Base-by-base conservation (phyloP, 2,113 vertebrate genomes). In the Pachypanchax playfairii region DNA sequence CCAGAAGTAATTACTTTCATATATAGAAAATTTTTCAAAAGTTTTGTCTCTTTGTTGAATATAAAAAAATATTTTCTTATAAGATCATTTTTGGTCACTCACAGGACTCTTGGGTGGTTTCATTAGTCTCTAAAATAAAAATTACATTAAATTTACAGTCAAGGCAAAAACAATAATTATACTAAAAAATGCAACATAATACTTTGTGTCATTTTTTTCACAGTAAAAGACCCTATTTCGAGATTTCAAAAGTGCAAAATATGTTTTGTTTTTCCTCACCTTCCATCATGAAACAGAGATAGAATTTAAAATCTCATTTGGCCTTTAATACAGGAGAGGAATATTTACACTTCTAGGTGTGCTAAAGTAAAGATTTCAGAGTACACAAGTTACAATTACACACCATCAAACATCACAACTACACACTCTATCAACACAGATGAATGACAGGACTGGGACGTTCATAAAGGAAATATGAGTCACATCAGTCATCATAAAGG, bases 351-450 rank as follows among this genome's bases (percentile, higher is more conserved):
- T 58, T 51, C 7, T 28, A 42, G 56, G 54, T 65, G 68, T 28
- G 50, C 54, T 78, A 9, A 42, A 75, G 58, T 44, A 48, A n/a
- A 64, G 43, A 70, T 65, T 70, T 64, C 29, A 38, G 22, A 66
- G 15, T 14, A n/a, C n/a, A n/a, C n/a, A n/a, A n/a, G n/a, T n/a
- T n/a, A n/a, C n/a, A n/a, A n/a, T n/a, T 48, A 73, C 51, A 50
- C 79, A 17, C 17, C 61, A 84, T 78, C 70, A 75, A 64, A 69
- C 75, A 61, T 6, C 43, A 29, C 60, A 70, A 77, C 75, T 77
- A 61, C 63, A 65, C 77, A n/a, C 73, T 67, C 43, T 41, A 75
- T 77, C 80, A 54, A 3, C 21, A 28, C 60, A 64, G 72, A 3
- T 73, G 58, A 80, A 18, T 41, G 65, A 63, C 50, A n/a, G 52